A percentile compares a stretch with the other conserved stretches of the same genome.
phyloP scores from a whole-genome alignment of 92 coral and sea anemone genomes.

The Montipora capitata region DNA sequence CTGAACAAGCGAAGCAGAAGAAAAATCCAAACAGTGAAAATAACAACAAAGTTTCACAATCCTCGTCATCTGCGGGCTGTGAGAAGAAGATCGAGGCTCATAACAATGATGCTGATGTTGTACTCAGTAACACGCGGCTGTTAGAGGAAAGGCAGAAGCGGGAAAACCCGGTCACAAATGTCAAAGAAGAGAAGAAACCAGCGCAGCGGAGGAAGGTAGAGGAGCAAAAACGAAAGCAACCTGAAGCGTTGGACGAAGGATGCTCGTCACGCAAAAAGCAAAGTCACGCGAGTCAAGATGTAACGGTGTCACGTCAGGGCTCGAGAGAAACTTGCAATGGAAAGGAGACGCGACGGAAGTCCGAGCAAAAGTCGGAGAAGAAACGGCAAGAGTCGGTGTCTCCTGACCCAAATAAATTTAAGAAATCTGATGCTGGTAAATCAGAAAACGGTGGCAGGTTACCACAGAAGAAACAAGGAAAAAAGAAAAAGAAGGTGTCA shows the following conservation, averaged over 20 bases:
- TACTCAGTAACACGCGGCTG: not conserved
- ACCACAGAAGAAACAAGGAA: conserved; percentile 62
- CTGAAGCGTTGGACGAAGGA: conserved; percentile 32
- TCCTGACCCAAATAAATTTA: conserved; percentile 17
- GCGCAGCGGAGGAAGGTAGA: conserved; percentile 19
- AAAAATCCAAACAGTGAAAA: not conserved
- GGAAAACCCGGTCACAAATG: not conserved
- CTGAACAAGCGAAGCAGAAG: conserved; percentile 44
- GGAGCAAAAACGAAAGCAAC: conserved; percentile 36
- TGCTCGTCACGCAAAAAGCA: conserved; percentile 46
- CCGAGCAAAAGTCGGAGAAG: conserved; percentile 54
- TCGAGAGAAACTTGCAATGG: conserved; percentile 27
- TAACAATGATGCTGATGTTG: not conserved
- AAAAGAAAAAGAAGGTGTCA: conserved; percentile 60
- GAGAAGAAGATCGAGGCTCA: conserved; percentile 30
- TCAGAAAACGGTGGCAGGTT: conserved; percentile 27
- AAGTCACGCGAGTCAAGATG: conserved; percentile 25
- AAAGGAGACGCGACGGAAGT: conserved; percentile 51
- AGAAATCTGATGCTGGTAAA: conserved; percentile 23
- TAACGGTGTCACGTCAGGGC: conserved; percentile 40
- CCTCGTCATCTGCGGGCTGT: conserved; percentile 6
- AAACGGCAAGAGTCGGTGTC: conserved; percentile 44
- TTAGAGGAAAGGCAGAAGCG: conserved; percentile 16
- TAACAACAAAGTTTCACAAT: not conserved
- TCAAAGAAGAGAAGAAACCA: conserved; percentile 28